Conservation (phyloP, 2,888 invertebrate genomes). For the Drosophila peninsularis region DNA sequence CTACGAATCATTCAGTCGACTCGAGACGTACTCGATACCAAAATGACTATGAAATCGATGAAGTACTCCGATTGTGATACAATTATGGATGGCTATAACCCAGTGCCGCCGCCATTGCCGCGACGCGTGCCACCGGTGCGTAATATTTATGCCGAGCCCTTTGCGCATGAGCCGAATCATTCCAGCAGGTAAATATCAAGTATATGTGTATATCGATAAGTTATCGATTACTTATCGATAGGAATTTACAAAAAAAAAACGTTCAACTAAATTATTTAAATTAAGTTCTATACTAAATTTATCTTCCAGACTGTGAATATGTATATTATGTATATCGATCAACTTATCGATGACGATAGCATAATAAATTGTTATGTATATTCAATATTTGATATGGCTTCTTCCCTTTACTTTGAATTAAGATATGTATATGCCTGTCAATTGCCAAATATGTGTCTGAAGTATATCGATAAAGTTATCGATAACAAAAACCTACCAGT, state of each 20-base stretch:
- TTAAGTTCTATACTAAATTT: background rate
- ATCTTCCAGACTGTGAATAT: conserved; percentile 82
- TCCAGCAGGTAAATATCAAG: conserved; percentile 83
- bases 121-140: conserved; percentile 84
- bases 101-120: conserved; percentile 85
- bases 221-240: conserved; percentile 10
- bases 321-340: background rate
- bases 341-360: conserved; percentile 3
- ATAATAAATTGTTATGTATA: background rate
- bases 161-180: conserved; percentile 85
- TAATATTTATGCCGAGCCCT: conserved; percentile 85
- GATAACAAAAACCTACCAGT: background rate
- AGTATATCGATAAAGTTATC: background rate
- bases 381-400: background rate
- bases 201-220: background rate
- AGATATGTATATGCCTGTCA: background rate
- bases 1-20: conserved; percentile 1
- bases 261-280: background rate
- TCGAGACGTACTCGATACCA: conserved; percentile 41
- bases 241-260: background rate
- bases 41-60: conserved; percentile 85
- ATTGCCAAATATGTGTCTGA: background rate
- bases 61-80: conserved; percentile 86
- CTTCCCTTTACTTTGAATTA: background rate
- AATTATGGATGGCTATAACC: conserved; percentile 85